Evolutionary conservation across 92 coral and sea anemone genomes (phyloP), one percentile per base, ranked within the genome.

Genomic region (Epizoanthus rinbou): DNA sequence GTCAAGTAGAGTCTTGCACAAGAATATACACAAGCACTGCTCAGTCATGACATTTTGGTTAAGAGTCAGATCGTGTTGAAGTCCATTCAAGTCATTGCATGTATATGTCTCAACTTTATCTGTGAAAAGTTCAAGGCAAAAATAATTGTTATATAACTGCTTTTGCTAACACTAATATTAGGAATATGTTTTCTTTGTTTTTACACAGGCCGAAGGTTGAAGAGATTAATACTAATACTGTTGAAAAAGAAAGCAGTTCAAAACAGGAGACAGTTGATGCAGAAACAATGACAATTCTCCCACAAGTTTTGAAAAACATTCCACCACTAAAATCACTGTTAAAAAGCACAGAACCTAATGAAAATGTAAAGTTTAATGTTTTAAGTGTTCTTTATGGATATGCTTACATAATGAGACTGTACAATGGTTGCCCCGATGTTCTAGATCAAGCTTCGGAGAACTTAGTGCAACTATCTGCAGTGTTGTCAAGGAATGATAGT

Each of bases 351-450:
- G 69, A 78, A 57, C 92, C 93, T 19, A 94, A 88, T 80, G 82
- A 80, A 50, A 68, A 86, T 25, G 76, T 89, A 11, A 89, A 83
- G 78, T 96, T 89, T 87, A 92, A 88, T 41, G 76, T 88, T 8
- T 83, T 94, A 39, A 92, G 92, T 89, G 90, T 92, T 3, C 85
- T 96, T 1, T 96, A 91, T 86, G 85, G 98, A 2, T 96, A 96
- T 90, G 97, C 91, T 0, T 93, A 93, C 64, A 67, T 90, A 16
- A 88, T 94, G 88, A 87, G 96, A 62, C 86, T 93, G 8, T 93
- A 91, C 79, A 95, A 95, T 93, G 98, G 98, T 13, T 88, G 87
- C 28, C 95, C 93, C 17, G 90, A 86, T 63, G 93, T 88, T 56
- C 76, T 80, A 43, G 85, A 83, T 31, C 91, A 93, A 63, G 87